A percentile compares a stretch with the other conserved stretches of the same genome.
These are phyloP conservation scores for Ostrea edulis DNA, from an alignment of 1,140 invertebrate species.

Conservation along the genomic window DNA sequence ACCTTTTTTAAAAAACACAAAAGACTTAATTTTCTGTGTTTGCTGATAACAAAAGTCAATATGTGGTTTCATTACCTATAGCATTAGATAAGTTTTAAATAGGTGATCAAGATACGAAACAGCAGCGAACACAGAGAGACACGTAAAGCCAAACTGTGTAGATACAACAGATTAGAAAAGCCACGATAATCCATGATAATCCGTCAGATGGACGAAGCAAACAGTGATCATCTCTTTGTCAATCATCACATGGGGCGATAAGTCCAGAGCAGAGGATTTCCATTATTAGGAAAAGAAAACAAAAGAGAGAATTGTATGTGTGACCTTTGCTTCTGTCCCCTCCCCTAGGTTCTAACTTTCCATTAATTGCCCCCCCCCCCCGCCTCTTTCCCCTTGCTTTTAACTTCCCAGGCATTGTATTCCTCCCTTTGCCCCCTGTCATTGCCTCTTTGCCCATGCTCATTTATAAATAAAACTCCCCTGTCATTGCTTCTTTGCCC, in stretches of 20 bases:
- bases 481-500: no score
- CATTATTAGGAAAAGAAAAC: background rate
- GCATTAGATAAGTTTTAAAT: background rate
- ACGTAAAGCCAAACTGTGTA: background rate
- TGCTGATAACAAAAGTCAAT: background rate
- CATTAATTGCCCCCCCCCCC: no score
- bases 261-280: background rate
- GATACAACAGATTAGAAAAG: background rate
- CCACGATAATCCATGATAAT: background rate
- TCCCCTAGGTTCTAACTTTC: no score
- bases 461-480: no score
- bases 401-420: no score
- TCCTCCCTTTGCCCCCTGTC: no score
- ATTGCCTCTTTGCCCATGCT: no score
- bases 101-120: background rate
- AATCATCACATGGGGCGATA: background rate
- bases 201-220: background rate
- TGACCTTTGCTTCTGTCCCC: no score
- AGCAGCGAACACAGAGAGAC: background rate
- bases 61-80: background rate
- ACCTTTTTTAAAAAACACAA: background rate
- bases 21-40: background rate
- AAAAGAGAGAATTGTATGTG: no score
- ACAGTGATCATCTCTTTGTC: conserved; percentile 1
- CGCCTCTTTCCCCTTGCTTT: no score